Conservation (phyloP, 2,888 invertebrate species). For the Trissolcus brochymenae region DNA sequence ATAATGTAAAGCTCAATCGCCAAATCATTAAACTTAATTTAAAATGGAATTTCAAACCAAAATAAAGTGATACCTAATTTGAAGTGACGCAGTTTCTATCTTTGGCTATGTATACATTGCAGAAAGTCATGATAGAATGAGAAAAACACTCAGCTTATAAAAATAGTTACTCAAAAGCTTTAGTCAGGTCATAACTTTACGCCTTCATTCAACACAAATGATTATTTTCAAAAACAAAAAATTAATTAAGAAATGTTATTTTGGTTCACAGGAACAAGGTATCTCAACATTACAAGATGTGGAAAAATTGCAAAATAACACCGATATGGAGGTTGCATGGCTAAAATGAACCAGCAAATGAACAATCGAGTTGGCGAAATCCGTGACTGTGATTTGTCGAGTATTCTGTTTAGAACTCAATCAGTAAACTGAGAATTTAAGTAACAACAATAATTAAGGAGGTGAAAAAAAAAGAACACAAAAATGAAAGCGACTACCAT, state of each 20-base stretch:
- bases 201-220: background rate
- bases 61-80: conserved; percentile 24
- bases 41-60: conserved; percentile 17
- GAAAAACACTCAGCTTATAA: conserved; percentile 7
- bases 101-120: conserved; percentile 16
- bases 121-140: conserved; percentile 25
- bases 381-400: conserved; percentile 45
- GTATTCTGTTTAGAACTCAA: conserved; percentile 32
- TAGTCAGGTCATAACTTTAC: conserved; percentile 9
- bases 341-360: conserved; percentile 11
- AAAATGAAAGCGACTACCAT: conserved; percentile 9
- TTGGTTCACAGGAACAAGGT: conserved; percentile 79
- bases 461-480: conserved; percentile 13
- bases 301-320: conserved; percentile 75
- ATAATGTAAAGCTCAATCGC: no score
- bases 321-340: conserved; percentile 65
- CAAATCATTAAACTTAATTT: conserved; percentile 1
- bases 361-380: conserved; percentile 24
- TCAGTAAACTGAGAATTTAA: conserved; percentile 16
- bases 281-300: conserved; percentile 85
- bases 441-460: conserved; percentile 1
- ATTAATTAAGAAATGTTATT: background rate
- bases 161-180: conserved; percentile 10
- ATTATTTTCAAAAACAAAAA: background rate
- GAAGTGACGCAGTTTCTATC: conserved; percentile 29